Percentiles rank a stretch among this genome's conserved stretches.
These are phyloP conservation scores for Leptopilina drosophilae DNA, from an alignment of 2,888 invertebrate genomes.

Conservation along the genomic window DNA sequence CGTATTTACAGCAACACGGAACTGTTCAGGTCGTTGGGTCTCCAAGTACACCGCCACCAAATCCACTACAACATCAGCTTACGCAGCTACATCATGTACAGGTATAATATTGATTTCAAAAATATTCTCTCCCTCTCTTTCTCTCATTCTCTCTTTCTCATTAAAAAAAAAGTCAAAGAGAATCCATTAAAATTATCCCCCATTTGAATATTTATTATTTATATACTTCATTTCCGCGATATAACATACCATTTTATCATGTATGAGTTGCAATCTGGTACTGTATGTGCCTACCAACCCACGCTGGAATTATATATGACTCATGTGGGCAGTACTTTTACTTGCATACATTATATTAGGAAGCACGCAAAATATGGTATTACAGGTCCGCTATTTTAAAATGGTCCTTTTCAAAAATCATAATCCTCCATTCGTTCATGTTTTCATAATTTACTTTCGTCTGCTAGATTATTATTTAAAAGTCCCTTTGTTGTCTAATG, in stretches of 20 bases:
- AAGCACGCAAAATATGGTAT: conserved; percentile 7
- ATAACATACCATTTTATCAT: conserved; percentile 31
- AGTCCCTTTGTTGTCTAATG: no score
- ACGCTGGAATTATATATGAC: conserved; percentile 31
- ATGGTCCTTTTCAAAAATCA: conserved; percentile 5
- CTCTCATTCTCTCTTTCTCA: not conserved
- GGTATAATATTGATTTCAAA: conserved; percentile 58
- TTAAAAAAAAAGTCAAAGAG: not conserved
- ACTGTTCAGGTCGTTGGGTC: conserved; percentile 74
- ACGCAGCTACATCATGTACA: conserved; percentile 80
- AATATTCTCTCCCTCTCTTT: not conserved
- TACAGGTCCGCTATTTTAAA: not conserved
- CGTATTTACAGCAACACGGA: conserved; percentile 81
- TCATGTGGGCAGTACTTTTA: conserved; percentile 35
- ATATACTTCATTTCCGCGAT: conserved; percentile 32
- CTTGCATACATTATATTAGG: conserved; percentile 11
- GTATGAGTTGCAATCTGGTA: conserved; percentile 29
- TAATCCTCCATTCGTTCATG: not conserved
- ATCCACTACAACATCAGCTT: conserved; percentile 77
- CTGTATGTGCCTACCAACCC: conserved; percentile 22
- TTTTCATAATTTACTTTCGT: not conserved
- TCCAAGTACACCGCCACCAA: conserved; percentile 74
- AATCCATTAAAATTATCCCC: conserved; percentile 11
- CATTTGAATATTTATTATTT: conserved; percentile 17
- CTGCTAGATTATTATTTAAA: not conserved